phyloP scores from a whole-genome alignment of 2,888 invertebrate genomes.

The Melanostoma mellinum region DNA sequence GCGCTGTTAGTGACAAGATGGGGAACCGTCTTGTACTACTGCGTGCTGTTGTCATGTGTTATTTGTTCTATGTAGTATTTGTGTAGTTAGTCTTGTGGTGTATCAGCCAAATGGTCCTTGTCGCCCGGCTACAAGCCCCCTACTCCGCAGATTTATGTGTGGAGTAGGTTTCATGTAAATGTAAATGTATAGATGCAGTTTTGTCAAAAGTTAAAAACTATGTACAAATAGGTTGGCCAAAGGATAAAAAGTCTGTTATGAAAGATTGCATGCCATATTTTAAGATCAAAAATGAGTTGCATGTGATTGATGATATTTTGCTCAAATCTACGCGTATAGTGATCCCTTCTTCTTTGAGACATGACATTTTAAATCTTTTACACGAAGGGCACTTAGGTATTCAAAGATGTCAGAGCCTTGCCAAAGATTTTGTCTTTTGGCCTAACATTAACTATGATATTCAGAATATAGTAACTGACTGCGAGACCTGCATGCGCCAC shows the following conservation, averaged over 20 bases:
- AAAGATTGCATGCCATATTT: constrained; percentile 23
- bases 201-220: constrained; percentile 51
- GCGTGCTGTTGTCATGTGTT: too few species aligned
- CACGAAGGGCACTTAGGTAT: constrained; percentile 60
- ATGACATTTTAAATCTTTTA: constrained; percentile 29
- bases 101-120: too few species aligned
- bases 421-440: constrained; percentile 50
- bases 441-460: constrained; percentile 63
- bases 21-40: too few species aligned
- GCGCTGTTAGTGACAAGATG: too few species aligned
- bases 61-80: too few species aligned
- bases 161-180: too few species aligned
- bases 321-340: constrained; percentile 41
- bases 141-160: too few species aligned
- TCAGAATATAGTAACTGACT: constrained; percentile 58
- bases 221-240: constrained; percentile 59
- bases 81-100: too few species aligned
- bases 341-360: constrained; percentile 33
- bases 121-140: too few species aligned
- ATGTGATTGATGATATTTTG: constrained; percentile 54
- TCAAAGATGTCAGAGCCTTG: constrained; percentile 43
- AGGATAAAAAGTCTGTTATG: constrained; percentile 46
- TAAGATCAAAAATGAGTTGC: constrained; percentile 35
- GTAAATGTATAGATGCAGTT: constrained; percentile 21
- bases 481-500: constrained; percentile 66